A percentile compares a stretch with the other conserved stretches of the same genome.
These are phyloP conservation scores for Leptodactylus fallax DNA, from an alignment of 2,797 vertebrate genomes.

Conservation along the genomic window DNA sequence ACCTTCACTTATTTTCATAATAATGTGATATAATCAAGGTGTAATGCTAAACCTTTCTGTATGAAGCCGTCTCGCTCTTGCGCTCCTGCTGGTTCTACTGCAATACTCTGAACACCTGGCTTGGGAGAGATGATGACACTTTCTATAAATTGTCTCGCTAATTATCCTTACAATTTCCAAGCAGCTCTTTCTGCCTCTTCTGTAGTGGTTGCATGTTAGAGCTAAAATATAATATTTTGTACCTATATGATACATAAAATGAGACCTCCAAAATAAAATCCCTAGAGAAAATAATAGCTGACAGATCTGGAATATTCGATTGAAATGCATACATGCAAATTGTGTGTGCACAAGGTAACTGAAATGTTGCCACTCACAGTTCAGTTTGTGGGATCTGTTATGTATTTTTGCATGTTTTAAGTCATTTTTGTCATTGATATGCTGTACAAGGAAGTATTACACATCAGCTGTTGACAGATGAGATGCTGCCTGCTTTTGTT, in stretches of 20 bases:
- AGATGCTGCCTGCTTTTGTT: constrained; percentile 65
- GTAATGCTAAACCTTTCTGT: constrained; percentile 14
- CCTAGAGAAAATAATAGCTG: background rate
- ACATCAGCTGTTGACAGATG: constrained; percentile 46
- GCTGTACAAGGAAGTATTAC: background rate
- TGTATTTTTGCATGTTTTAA: background rate
- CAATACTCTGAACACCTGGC: constrained; percentile 49
- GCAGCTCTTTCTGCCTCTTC: background rate
- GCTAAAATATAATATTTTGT: background rate
- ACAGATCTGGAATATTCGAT: background rate
- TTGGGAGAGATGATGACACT: constrained; percentile 55
- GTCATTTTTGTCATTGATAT: constrained; percentile 7
- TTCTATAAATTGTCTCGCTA: constrained; percentile 60
- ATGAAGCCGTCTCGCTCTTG: background rate
- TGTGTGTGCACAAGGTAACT: too few species aligned
- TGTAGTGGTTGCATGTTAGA: background rate
- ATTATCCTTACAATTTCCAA: constrained; percentile 40
- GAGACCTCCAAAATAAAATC: background rate
- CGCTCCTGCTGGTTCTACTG: background rate
- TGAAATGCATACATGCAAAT: background rate
- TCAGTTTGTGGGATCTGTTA: background rate
- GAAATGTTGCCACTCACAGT: background rate
- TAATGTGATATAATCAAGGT: background rate
- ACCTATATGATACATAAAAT: background rate
- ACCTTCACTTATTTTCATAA: background rate